Percentiles rank a stretch among this genome's conserved stretches.
These are phyloP conservation scores for Catalaphyllia jardinei DNA, from an alignment of 64 coral and sea anemone genomes.

Conservation along the genomic window DNA sequence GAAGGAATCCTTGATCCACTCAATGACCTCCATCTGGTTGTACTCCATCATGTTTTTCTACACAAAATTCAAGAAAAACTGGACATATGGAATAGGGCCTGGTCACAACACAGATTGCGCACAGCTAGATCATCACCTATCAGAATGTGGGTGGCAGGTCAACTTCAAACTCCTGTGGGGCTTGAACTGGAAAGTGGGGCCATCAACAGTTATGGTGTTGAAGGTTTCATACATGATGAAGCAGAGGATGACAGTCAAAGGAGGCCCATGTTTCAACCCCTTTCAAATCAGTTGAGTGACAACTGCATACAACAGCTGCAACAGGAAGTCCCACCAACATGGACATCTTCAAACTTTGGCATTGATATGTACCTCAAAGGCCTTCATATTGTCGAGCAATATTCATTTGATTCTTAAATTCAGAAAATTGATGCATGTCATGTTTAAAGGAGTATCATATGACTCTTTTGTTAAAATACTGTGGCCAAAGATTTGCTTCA, in stretches of 20 bases:
- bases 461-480: too few relatives aligned
- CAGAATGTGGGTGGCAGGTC: constrained; percentile 60
- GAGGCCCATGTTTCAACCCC: constrained; percentile 52
- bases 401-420: constrained; percentile 44
- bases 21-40: constrained; percentile 61
- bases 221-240: constrained; percentile 53
- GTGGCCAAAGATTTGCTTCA: too few relatives aligned
- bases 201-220: constrained; percentile 55
- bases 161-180: constrained; percentile 68
- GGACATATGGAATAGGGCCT: constrained; percentile 66
- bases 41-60: constrained; percentile 77
- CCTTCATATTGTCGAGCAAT: constrained; percentile 28
- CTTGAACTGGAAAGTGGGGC: constrained; percentile 27
- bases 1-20: constrained; percentile 60
- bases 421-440: constrained; percentile 66
- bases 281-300: constrained; percentile 17
- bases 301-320: constrained; percentile 29
- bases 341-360: too few relatives aligned
- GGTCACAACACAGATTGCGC: constrained; percentile 60
- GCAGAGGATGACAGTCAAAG: constrained; percentile 22
- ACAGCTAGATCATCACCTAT: constrained; percentile 64
- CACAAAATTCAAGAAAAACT: constrained; percentile 65
- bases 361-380: not conserved
- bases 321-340: too few relatives aligned
- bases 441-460: not conserved